Conservation (phyloP, 2,888 invertebrate genomes). For the Anticlea derivata region DNA sequence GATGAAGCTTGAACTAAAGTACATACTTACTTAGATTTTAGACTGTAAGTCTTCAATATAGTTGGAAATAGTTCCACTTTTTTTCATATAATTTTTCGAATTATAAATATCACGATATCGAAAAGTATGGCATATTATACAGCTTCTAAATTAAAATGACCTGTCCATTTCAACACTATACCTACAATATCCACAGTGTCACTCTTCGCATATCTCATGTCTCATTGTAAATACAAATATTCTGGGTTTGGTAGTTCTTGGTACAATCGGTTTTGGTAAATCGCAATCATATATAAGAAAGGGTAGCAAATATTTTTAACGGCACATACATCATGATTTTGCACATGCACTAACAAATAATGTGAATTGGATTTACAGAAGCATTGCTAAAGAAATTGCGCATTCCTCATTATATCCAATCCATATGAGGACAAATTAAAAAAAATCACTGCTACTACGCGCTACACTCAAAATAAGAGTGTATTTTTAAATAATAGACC, state of each 20-base stretch:
- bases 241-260: constrained; percentile 8
- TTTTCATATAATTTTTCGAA: too few species aligned
- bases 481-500: too few species aligned
- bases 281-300: not conserved
- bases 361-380: constrained; percentile 10
- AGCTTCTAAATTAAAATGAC: constrained; percentile 34
- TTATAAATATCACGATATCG: not conserved
- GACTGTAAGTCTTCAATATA: too few species aligned
- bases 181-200: constrained; percentile 30
- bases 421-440: too few species aligned
- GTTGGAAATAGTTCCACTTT: too few species aligned
- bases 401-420: too few species aligned
- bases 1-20: too few species aligned
- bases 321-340: constrained; percentile 39
- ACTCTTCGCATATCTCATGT: constrained; percentile 24
- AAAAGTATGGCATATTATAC: constrained; percentile 38
- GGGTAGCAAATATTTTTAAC: constrained; percentile 30
- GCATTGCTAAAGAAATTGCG: not conserved
- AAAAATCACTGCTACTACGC: too few species aligned
- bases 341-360: constrained; percentile 54
- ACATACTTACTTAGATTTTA: too few species aligned
- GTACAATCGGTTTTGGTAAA: constrained; percentile 12
- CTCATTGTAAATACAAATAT: constrained; percentile 29
- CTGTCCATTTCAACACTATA: constrained; percentile 25
- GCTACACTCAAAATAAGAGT: too few species aligned